Evolutionary conservation across 2,888 invertebrate species (phyloP).

Genomic region (Drosophila gaucha): DNA sequence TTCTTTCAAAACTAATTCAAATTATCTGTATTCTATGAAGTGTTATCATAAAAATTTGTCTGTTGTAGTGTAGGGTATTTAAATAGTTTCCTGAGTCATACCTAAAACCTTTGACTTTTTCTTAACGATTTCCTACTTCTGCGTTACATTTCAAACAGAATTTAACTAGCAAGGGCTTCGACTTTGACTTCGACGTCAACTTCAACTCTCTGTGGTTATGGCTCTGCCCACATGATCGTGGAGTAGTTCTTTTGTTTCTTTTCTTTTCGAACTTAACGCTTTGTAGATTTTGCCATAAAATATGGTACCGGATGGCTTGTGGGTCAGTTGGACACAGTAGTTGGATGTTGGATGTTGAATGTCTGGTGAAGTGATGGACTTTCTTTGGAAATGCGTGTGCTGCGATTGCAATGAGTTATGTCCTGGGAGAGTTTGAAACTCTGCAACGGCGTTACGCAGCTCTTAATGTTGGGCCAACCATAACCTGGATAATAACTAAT

Average conservation of each 20-base stretch:
- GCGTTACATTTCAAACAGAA: constrained; percentile 16
- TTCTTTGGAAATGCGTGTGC: constrained; percentile 49
- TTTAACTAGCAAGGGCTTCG: constrained; percentile 15
- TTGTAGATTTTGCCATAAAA: constrained; percentile 66
- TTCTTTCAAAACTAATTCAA: too few species aligned
- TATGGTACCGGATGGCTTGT: constrained; percentile 71
- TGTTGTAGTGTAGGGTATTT: constrained; percentile 8
- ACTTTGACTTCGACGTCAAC: constrained; percentile 5
- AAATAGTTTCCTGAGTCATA: neutral
- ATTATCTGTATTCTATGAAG: neutral
- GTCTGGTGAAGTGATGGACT: constrained; percentile 43
- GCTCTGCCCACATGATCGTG: constrained; percentile 37
- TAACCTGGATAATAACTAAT: constrained; percentile 45
- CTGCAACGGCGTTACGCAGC: constrained; percentile 30
- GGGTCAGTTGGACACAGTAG: constrained; percentile 78
- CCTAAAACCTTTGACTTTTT: neutral
- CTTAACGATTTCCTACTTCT: constrained; percentile 19
- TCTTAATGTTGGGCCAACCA: constrained; percentile 20
- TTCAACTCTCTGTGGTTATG: neutral
- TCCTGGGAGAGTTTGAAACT: constrained; percentile 50
- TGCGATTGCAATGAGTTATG: constrained; percentile 64
- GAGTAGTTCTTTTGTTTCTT: constrained; percentile 34
- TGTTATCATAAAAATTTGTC: neutral
- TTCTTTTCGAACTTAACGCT: constrained; percentile 17
- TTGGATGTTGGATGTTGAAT: constrained; percentile 21